phyloP scores from a whole-genome alignment of 2,113 vertebrate species.

The Gymnarchus niloticus region DNA sequence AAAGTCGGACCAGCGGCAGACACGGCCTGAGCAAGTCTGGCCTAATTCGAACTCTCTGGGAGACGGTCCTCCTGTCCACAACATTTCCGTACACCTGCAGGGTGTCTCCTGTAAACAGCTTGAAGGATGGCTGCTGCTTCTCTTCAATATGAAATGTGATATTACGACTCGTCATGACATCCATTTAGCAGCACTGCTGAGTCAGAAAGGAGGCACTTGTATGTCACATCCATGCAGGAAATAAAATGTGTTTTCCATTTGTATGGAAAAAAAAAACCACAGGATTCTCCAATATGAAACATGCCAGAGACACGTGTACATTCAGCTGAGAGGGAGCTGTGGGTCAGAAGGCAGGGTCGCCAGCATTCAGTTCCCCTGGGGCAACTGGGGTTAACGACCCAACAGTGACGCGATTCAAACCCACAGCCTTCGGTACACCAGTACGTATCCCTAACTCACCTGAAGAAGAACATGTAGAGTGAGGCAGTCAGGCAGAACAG shows the following conservation, averaged over 20 bases:
- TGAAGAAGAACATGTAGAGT: conserved; percentile 70
- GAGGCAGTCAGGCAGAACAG: conserved; percentile 66
- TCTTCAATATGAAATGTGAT: not conserved
- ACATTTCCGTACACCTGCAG: not conserved
- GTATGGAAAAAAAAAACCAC: not conserved
- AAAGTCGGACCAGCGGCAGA: not conserved
- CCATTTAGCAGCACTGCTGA: not conserved
- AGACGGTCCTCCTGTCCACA: not conserved
- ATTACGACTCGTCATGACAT: no score
- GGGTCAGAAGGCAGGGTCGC: not conserved
- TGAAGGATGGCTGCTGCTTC: not conserved
- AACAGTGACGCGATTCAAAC: no score
- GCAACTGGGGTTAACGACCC: not conserved
- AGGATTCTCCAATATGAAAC: not conserved
- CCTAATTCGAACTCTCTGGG: not conserved
- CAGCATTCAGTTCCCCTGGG: not conserved
- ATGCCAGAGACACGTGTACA: not conserved
- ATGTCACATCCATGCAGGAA: not conserved
- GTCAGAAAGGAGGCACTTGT: not conserved
- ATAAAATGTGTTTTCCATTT: not conserved
- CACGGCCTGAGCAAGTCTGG: not conserved
- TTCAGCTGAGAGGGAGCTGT: not conserved
- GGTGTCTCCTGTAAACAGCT: not conserved
- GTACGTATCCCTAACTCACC: no score
- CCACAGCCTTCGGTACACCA: no score